Conservation (phyloP, 2,797 vertebrate genomes). For the Salarias fasciatus region DNA sequence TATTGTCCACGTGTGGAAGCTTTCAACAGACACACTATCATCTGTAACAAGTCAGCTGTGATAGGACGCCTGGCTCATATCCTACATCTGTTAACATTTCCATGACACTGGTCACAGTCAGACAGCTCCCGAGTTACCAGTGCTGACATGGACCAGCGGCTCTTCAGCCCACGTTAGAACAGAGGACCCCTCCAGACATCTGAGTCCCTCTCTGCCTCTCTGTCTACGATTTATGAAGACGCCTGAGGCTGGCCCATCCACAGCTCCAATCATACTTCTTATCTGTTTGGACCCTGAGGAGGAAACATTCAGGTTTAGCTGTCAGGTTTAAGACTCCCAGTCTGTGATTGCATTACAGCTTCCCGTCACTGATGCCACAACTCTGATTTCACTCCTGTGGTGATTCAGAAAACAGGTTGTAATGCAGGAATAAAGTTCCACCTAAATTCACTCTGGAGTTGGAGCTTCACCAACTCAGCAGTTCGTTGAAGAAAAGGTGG, state of each 20-base stretch:
- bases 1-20: neutral
- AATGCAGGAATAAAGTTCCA: no score
- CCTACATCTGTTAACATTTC: slow-evolving; percentile 34
- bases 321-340: slow-evolving; percentile 30
- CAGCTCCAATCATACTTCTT: slow-evolving; percentile 21
- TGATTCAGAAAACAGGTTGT: no score
- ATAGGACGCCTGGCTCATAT: neutral
- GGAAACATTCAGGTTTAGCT: slow-evolving; percentile 14
- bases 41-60: slow-evolving; percentile 5
- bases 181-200: slow-evolving; percentile 46
- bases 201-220: slow-evolving; percentile 15
- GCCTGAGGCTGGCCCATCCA: slow-evolving; percentile 29
- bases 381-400: neutral
- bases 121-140: slow-evolving; percentile 3
- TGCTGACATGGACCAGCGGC: slow-evolving; percentile 37
- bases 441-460: neutral
- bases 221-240: slow-evolving; percentile 46
- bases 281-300: slow-evolving; percentile 25
- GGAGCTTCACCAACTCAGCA: neutral
- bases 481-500: no score
- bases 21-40: slow-evolving; percentile 35
- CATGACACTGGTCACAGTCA: slow-evolving; percentile 16
- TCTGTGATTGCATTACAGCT: slow-evolving; percentile 19
- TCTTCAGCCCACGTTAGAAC: slow-evolving; percentile 16
- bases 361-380: slow-evolving; percentile 7